Evolutionary conservation across 1,140 invertebrate genomes (phyloP).

Genomic region (Coenobita brevimanus): DNA sequence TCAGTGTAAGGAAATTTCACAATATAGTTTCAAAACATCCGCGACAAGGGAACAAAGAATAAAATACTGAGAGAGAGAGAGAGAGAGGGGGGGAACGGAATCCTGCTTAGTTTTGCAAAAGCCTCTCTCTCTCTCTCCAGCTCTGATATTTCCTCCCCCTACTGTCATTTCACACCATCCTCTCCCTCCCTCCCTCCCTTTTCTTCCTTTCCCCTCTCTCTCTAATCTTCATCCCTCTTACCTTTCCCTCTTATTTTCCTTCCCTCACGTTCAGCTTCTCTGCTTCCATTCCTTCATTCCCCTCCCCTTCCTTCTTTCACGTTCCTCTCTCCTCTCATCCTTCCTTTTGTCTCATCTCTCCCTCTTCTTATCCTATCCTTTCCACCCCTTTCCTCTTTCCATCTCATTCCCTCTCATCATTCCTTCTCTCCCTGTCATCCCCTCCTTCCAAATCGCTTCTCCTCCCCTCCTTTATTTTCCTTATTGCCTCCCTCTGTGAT

Average conservation of each 20-base stretch:
- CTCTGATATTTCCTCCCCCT: background rate
- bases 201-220: background rate
- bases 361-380: too few species aligned
- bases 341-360: too few species aligned
- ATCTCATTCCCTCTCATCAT: too few species aligned
- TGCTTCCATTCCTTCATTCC: too few species aligned
- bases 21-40: background rate
- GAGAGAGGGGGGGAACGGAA: constrained; percentile 4
- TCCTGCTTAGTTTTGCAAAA: too few species aligned
- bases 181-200: background rate
- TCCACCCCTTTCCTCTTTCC: too few species aligned
- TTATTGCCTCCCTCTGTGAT: background rate
- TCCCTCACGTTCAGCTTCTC: too few species aligned
- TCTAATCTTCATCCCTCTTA: background rate
- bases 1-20: too few species aligned
- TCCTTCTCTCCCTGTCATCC: too few species aligned
- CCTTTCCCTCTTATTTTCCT: background rate
- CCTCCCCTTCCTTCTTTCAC: too few species aligned
- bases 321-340: too few species aligned
- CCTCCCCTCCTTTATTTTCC: background rate
- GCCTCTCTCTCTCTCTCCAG: too few species aligned
- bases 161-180: background rate
- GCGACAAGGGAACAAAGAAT: background rate
- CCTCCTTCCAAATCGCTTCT: background rate
- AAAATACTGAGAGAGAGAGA: background rate